These are phyloP conservation scores for Embiotoca jacksoni DNA, from an alignment of 2,113 vertebrate species.

Conservation along the genomic window DNA sequence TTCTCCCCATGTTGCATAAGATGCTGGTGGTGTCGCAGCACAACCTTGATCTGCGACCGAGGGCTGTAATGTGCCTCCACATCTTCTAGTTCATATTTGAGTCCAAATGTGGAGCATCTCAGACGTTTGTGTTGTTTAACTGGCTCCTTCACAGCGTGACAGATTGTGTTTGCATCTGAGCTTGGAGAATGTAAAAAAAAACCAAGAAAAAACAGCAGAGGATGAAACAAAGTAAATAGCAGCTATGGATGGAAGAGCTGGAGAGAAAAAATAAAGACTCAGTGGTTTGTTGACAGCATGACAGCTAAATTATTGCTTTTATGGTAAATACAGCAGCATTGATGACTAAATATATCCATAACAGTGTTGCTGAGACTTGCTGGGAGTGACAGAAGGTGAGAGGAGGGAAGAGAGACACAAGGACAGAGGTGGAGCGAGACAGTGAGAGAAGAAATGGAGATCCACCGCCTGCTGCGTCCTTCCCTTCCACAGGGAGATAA, in stretches of 20 bases:
- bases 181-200: not conserved
- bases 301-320: conserved; percentile 25
- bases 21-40: conserved; percentile 3
- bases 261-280: not conserved
- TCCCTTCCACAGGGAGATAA: conserved; percentile 58
- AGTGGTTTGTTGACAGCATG: conserved; percentile 18
- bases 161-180: conserved; percentile 44
- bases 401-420: conserved; percentile 27
- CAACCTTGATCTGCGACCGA: conserved; percentile 9
- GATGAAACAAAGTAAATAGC: conserved; percentile 20
- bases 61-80: not conserved
- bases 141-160: conserved; percentile 20
- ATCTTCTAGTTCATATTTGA: not conserved
- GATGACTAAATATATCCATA: conserved; percentile 41
- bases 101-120: not conserved
- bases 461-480: conserved; percentile 46
- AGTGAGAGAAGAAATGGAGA: conserved; percentile 43
- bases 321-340: not conserved
- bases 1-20: conserved; percentile 24
- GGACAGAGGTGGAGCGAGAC: conserved; percentile 48
- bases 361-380: conserved; percentile 39
- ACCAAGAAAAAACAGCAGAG: not conserved
- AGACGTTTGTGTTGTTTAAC: conserved; percentile 14
- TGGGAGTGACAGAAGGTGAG: conserved; percentile 44
- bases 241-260: conserved; percentile 4